Base-by-base conservation (phyloP, 1,140 invertebrate genomes). In the Calliopsis andreniformis region DNA sequence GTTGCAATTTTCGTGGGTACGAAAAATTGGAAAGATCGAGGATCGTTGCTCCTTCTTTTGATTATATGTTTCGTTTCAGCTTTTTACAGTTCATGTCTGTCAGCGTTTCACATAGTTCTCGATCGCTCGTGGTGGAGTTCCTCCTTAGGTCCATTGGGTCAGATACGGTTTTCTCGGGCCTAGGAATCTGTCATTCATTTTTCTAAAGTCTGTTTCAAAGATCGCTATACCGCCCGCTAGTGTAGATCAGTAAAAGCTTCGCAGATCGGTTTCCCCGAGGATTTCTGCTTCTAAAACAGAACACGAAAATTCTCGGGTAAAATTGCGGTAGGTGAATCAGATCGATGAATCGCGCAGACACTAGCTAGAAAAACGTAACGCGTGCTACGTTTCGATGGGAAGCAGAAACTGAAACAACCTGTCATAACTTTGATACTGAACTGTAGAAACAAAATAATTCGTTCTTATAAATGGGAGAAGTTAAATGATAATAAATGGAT, bases 261-360 rank as follows among this genome's bases (percentile, higher is more conserved):
- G 78, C 91, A 92, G 82, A 92, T 92, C 69, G 90, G 86, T 88
- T 92, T 92, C 76, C 87, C 90, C 64, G 89, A 90, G 77, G 89
- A 89, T 88, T 89, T 91, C 83, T 92, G 90, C 86, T 89, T 91
- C 91, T 92, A 87, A 83, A 92, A 92, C 85, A 90, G 82, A 89
- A 89, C 71, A 78, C 20, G 66, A 85, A 84, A 85, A 80, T 78
- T 39, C 82, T 79, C 73, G 73, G 53, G 51, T 83, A 47, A 83
- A 77, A 79, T 76, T 79, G 53, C 63, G 58, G 55, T 49, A 73
- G n/a, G 39, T 73, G 30, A 51, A 35, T 72, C n/a, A 55, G n/a
- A 59, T 81, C 49, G 51, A 61, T 23, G 45, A 59, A 23, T 66
- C 63, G 23, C 3, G 49, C 35, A 25, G 51, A 18, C 45, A 16